Evolutionary conservation across 2,888 invertebrate species (phyloP).

Genomic region (Pycnomerus fuliginosus): DNA sequence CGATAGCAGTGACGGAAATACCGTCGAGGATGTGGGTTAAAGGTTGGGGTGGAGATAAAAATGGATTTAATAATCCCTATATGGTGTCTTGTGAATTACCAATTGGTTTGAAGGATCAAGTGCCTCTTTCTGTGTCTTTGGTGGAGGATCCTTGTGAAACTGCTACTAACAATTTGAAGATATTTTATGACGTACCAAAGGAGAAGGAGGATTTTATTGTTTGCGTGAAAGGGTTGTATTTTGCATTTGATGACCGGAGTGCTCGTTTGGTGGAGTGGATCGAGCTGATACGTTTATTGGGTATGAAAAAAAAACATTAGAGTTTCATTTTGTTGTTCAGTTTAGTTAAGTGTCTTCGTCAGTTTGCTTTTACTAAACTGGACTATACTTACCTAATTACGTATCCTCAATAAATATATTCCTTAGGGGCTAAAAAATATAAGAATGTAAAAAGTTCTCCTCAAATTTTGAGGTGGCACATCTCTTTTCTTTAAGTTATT

Average conservation of each 20-base stretch:
- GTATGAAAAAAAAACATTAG: conserved; percentile 83
- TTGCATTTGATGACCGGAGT: conserved; percentile 86
- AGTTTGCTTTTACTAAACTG: too few species aligned
- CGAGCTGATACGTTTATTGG: conserved; percentile 79
- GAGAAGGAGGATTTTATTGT: conserved; percentile 81
- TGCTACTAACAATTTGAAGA: conserved; percentile 79
- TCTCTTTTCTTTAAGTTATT: too few species aligned
- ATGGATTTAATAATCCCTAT: conserved; percentile 88
- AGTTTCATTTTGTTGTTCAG: too few species aligned
- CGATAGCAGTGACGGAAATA: conserved; percentile 73
- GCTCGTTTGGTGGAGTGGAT: conserved; percentile 93
- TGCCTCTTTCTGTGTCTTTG: conserved; percentile 83
- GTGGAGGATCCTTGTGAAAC: conserved; percentile 83
- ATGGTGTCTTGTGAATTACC: conserved; percentile 80
- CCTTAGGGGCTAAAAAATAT: too few species aligned
- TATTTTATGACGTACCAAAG: conserved; percentile 67
- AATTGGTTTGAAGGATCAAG: conserved; percentile 60
- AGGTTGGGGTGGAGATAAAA: conserved; percentile 92
- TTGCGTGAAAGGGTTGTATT: conserved; percentile 92
- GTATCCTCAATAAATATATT: too few species aligned
- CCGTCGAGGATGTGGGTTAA: conserved; percentile 87
- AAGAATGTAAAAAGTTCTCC: too few species aligned
- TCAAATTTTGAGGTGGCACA: too few species aligned
- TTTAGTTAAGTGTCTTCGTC: too few species aligned
- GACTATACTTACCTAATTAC: too few species aligned